These are phyloP conservation scores for Palythoa grandiflora DNA, from an alignment of 92 coral and sea anemone species.

Conservation along the genomic window DNA sequence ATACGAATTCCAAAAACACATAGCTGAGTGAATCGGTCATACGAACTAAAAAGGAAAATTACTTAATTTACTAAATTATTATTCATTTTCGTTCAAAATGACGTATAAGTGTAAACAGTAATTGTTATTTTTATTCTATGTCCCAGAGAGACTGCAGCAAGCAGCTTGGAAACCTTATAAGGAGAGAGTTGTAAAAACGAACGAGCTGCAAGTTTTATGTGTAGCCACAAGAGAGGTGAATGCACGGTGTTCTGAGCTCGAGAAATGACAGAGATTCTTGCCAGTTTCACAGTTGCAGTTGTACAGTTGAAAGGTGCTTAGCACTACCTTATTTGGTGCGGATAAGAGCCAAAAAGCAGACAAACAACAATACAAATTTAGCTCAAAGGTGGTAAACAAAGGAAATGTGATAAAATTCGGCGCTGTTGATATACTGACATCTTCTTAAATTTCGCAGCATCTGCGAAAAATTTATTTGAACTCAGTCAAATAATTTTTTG, in stretches of 20 bases:
- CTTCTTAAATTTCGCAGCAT: not conserved
- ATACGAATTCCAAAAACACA: not conserved
- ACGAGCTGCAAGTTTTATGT: not conserved
- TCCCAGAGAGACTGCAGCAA: not conserved
- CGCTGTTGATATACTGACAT: not conserved
- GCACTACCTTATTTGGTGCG: slow-evolving; percentile 31
- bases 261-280: slow-evolving; percentile 31
- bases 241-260: slow-evolving; percentile 12
- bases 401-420: not conserved
- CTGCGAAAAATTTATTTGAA: not conserved
- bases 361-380: slow-evolving; percentile 19
- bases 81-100: not conserved
- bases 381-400: slow-evolving; percentile 36
- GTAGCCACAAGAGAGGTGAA: not conserved
- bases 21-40: not conserved
- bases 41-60: not conserved
- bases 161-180: slow-evolving; percentile 15
- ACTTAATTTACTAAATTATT: not conserved
- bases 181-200: not conserved
- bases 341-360: not conserved
- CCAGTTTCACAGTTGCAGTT: slow-evolving; percentile 23
- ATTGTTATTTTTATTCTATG: not conserved
- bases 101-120: not conserved
- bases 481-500: not conserved
- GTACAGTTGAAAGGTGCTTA: not conserved